These are phyloP conservation scores for Cygnus olor DNA, from an alignment of 2,797 vertebrate species.

Conservation along the genomic window DNA sequence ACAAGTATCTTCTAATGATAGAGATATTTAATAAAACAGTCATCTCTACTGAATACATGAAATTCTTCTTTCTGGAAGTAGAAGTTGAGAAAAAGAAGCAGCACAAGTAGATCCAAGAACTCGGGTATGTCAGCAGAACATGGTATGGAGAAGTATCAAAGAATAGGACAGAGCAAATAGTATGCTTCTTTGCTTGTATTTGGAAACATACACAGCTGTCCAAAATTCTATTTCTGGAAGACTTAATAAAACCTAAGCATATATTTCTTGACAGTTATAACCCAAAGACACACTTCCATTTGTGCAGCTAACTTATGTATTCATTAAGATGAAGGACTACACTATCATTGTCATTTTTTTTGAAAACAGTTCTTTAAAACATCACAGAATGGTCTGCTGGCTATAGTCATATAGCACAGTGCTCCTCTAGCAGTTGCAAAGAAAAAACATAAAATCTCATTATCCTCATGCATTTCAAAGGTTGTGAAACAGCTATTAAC, in stretches of 20 bases:
- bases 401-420: neutral
- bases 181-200: neutral
- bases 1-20: neutral
- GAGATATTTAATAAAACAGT: neutral
- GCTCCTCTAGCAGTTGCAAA: conserved; percentile 22
- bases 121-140: neutral
- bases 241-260: neutral
- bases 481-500: neutral
- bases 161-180: neutral
- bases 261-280: neutral
- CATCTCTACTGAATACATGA: neutral
- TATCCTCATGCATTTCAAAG: neutral
- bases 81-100: neutral
- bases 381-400: neutral
- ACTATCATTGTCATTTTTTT: neutral
- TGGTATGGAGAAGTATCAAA: neutral
- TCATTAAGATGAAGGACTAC: neutral
- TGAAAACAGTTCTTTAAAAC: neutral
- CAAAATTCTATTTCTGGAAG: neutral
- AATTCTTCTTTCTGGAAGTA: neutral
- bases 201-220: neutral
- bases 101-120: neutral
- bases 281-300: neutral
- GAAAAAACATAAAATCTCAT: conserved; percentile 4
- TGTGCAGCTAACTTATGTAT: neutral